Conservation (phyloP, 2,888 invertebrate genomes). For the Alentia gelatinosa region DNA sequence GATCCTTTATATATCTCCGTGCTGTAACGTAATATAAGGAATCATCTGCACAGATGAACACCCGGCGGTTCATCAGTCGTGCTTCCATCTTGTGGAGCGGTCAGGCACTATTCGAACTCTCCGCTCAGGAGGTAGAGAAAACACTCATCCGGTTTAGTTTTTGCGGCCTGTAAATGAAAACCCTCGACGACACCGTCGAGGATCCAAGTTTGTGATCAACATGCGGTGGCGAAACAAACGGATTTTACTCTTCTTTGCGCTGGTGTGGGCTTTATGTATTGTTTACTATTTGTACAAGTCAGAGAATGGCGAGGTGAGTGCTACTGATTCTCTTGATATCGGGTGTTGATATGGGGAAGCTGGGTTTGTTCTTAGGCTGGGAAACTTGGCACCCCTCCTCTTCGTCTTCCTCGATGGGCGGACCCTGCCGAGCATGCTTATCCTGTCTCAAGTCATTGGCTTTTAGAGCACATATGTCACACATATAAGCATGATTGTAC, state of each 20-base stretch:
- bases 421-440: too few species aligned
- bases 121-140: neutral
- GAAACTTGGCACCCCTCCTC: too few species aligned
- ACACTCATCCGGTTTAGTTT: slow-evolving; percentile 4
- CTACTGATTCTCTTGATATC: neutral
- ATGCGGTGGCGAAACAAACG: slow-evolving; percentile 61
- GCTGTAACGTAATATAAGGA: too few species aligned
- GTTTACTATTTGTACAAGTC: slow-evolving; percentile 62
- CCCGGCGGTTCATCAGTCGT: too few species aligned
- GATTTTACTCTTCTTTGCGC: slow-evolving; percentile 61
- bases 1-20: too few species aligned
- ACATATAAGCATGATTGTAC: too few species aligned
- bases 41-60: too few species aligned
- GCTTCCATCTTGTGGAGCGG: neutral
- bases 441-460: too few species aligned
- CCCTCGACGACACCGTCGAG: slow-evolving; percentile 11
- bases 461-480: too few species aligned
- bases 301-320: slow-evolving; percentile 58
- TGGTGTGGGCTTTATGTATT: slow-evolving; percentile 62
- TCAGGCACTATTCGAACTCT: neutral
- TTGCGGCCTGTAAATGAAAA: slow-evolving; percentile 42
- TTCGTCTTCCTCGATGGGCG: too few species aligned
- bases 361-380: neutral
- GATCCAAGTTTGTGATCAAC: slow-evolving; percentile 41
- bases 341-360: neutral